Base-by-base conservation (phyloP, 2,113 vertebrate species). In the Forbesichthys papilliferus region DNA sequence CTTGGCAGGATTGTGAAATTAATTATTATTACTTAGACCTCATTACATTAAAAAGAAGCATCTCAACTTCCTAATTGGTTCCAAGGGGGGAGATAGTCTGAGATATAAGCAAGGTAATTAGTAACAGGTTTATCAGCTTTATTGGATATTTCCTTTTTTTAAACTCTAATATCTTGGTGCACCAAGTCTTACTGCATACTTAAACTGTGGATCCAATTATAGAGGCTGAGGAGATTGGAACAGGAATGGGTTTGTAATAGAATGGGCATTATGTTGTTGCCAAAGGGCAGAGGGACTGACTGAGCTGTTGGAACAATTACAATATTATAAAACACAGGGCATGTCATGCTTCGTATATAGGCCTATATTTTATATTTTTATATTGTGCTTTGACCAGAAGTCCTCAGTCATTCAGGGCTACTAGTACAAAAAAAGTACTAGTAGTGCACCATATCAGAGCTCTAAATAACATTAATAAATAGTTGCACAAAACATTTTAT, bases 1-100 rank as follows among this genome's bases (percentile, higher is more conserved):
- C 81, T 86, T 77, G 81, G 80, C 84, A 86, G 75, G 84, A 86
- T 82, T 79, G 79, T 81, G 75, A 88, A 89, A 90, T 89, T 83
- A 86, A 92, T 92, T 89, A 88, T 87, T 83, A 83, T 88, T 88
- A 89, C 86, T 91, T 90, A 86, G 81, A 91, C 86, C 80, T 84
- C 86, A 91, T 91, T 91, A 91, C 86, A 84, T 74, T 77, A 81
- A 84, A 86, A 87, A 89, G 87, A 85, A 85, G 78, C 83, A 90
- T 88, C 88, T 89, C 74, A 87, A 89, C 86, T 81, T 83, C 68
- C 75, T 91, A 91, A 90, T 85, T 89, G 81, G 86, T 87, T 92
- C 86, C 90, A 85, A 79, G 83, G 89, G 81, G 84, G 86, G 81
- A 81, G 87, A 76, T 54, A 74, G 76, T 77, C 76, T 82, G 74